These are phyloP conservation scores for Petaurus breviceps DNA, from an alignment of 2,113 vertebrate species.

Conservation along the genomic window DNA sequence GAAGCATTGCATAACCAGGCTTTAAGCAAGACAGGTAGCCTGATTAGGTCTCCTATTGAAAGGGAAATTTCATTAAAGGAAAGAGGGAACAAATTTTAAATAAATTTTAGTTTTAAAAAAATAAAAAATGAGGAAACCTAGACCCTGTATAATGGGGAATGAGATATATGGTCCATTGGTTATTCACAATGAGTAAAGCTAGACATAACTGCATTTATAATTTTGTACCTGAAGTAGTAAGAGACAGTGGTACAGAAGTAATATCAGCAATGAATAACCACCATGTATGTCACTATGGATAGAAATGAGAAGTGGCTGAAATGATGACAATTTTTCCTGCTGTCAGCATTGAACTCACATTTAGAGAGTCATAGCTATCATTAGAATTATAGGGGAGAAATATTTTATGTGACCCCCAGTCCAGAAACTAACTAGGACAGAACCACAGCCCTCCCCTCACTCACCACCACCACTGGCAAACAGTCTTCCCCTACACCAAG, in stretches of 20 bases:
- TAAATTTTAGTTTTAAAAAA: constrained; percentile 56
- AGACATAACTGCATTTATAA: constrained; percentile 47
- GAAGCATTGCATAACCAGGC: background rate
- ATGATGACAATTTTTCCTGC: constrained; percentile 58
- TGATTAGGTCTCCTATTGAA: constrained; percentile 2
- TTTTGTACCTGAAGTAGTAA: constrained; percentile 57
- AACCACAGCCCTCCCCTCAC: background rate
- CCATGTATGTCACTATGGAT: constrained; percentile 20
- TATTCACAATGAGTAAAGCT: constrained; percentile 53
- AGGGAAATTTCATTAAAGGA: background rate
- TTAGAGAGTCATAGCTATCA: constrained; percentile 53
- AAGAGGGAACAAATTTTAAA: constrained; percentile 16
- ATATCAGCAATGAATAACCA: constrained; percentile 49
- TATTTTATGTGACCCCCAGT: background rate
- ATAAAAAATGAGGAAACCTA: constrained; percentile 37
- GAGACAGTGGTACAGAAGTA: constrained; percentile 55
- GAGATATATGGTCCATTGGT: constrained; percentile 6
- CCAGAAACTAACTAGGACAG: background rate
- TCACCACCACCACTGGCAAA: background rate
- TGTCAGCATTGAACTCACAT: constrained; percentile 37
- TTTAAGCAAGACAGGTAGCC: constrained; percentile 38
- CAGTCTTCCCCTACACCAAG: background rate
- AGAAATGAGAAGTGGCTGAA: constrained; percentile 66
- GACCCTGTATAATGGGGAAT: background rate
- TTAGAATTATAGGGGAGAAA: constrained; percentile 1